These are phyloP conservation scores for Acleris emargana DNA, from an alignment of 2,888 invertebrate species.

Conservation along the genomic window DNA sequence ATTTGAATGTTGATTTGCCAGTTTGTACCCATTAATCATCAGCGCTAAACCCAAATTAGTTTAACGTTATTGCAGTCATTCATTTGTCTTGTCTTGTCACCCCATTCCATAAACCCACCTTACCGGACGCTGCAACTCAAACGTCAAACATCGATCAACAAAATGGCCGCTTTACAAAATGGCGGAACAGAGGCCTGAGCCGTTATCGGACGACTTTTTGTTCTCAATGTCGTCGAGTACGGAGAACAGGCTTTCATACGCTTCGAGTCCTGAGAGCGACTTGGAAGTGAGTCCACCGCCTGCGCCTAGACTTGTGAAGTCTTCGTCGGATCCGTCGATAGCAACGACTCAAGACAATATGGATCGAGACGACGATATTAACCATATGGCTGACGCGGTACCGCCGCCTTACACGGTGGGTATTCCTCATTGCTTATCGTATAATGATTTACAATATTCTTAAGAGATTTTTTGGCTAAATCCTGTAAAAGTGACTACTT, in stretches of 20 bases:
- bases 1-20: conserved; percentile 60
- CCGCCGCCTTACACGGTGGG: conserved; percentile 95
- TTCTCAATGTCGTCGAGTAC: conserved; percentile 96
- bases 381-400: conserved; percentile 85
- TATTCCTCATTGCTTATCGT: conserved; percentile 44
- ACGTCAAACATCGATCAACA: conserved; percentile 37
- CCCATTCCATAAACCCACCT: conserved; percentile 81
- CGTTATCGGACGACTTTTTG: conserved; percentile 98
- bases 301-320: conserved; percentile 89
- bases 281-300: conserved; percentile 91
- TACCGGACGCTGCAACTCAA: conserved; percentile 64
- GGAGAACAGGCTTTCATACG: conserved; percentile 94
- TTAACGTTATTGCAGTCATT: conserved; percentile 77
- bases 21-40: conserved; percentile 76
- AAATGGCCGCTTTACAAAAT: conserved; percentile 56
- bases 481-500: too few species aligned
- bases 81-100: conserved; percentile 83
- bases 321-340: conserved; percentile 97
- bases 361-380: conserved; percentile 84
- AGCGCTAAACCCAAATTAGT: conserved; percentile 69
- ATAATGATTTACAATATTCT: too few species aligned
- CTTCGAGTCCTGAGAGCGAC: conserved; percentile 98
- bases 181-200: conserved; percentile 94
- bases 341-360: conserved; percentile 95
- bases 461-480: too few species aligned